Base-by-base conservation (phyloP, 2,113 vertebrate genomes). In the Sitta europaea region DNA sequence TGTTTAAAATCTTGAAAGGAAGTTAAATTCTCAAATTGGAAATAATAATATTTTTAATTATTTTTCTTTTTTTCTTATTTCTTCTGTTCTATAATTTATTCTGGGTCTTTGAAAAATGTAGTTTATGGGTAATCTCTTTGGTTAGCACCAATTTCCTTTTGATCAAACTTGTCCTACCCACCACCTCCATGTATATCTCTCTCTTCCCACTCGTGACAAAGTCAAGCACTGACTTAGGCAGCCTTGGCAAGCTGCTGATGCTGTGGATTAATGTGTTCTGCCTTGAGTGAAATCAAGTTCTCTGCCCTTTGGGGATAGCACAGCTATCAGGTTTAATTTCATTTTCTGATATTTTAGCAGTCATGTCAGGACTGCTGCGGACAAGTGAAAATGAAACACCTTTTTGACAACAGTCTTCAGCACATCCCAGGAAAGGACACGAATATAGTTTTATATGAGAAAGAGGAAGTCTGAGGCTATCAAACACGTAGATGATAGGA, bases 341-440 rank as follows among this genome's bases (percentile, higher is more conserved):
- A 74, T 96, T 96, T 96, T 94, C 92, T 97, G 90, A 61, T 96
- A 96, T 96, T 97, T 97, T 96, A 96, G 90, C 93, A 96, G 72
- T 94, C 66, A 45, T 65, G 76, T 96, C 54, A 50, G 82, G 81
- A 85, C 53, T 97, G 76, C 74, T 80, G 86, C 84, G 95, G 70
- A 75, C 79, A 74, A 58, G 61, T 88, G 92, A 96, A 88, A 91
- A 88, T 92, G 70, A 97, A 98, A 94, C 28, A 8, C 58, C 78
- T 97, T 90, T 96, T 82, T 97, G 95, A 96, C 94, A 96, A 96
- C 76, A 84, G 40, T 76, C 67, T 95, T 93, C 91, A 96, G 77
- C 84, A 86, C 67, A 79, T 93, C 53, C 68, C 53, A 92, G 76
- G 21, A 72, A 97, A 96, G 76, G 86, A 86, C 55, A 85, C 38